Conservation (phyloP, 2,888 invertebrate genomes). For the Pachymerium ferrugineum region DNA sequence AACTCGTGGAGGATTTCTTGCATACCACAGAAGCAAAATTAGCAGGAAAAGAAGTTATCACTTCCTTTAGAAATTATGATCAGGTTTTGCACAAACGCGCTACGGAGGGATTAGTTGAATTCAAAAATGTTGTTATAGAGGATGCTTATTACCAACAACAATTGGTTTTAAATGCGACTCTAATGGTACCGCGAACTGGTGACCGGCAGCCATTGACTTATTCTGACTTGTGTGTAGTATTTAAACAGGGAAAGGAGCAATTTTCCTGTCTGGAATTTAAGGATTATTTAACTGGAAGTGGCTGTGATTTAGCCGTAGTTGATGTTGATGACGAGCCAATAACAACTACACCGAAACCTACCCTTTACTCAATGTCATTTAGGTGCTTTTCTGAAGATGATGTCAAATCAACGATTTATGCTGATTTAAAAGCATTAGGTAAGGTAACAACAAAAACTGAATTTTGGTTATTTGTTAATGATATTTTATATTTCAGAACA, state of each 20-base stretch:
- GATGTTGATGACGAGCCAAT: no score
- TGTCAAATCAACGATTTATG: background rate
- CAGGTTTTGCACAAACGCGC: background rate
- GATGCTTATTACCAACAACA: background rate
- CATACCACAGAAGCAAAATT: background rate
- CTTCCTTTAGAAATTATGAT: constrained; percentile 10
- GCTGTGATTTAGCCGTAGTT: no score
- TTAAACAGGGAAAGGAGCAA: no score
- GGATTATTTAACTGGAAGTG: no score
- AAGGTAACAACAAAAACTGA: background rate
- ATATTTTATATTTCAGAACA: no score
- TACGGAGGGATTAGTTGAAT: background rate
- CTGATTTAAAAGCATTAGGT: background rate
- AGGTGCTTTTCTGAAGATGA: no score
- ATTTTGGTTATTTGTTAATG: no score
- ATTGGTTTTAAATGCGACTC: constrained; percentile 23
- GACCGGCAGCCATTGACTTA: background rate
- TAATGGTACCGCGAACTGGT: background rate
- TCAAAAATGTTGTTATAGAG: background rate
- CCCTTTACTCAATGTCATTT: no score
- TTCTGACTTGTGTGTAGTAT: background rate
- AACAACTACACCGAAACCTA: no score
- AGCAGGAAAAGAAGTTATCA: constrained; percentile 8
- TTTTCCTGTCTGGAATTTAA: background rate
- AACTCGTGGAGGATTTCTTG: background rate